These are phyloP conservation scores for Eristalis pertinax DNA, from an alignment of 2,888 invertebrate genomes.

Conservation along the genomic window DNA sequence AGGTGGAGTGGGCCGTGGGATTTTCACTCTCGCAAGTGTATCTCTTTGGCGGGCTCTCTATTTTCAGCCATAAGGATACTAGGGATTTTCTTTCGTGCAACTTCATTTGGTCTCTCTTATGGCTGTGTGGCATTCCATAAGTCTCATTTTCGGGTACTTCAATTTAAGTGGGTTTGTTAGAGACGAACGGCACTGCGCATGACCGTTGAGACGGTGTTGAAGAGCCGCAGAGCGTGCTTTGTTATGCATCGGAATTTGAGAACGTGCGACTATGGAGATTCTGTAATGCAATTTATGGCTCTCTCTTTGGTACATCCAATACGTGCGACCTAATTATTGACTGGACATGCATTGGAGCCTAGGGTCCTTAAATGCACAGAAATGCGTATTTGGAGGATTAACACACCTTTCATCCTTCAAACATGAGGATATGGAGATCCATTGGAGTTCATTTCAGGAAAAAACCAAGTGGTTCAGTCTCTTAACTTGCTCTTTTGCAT, in stretches of 20 bases:
- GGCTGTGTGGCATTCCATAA: background rate
- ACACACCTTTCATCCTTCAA: background rate
- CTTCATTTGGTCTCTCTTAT: conserved; percentile 31
- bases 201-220: conserved; percentile 33
- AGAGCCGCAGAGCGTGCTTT: conserved; percentile 22
- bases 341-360: background rate
- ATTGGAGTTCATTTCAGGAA: conserved; percentile 1
- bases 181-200: conserved; percentile 44
- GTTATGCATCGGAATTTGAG: conserved; percentile 63
- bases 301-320: conserved; percentile 7
- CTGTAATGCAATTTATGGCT: conserved; percentile 35
- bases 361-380: background rate
- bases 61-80: conserved; percentile 57
- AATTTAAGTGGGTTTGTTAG: background rate
- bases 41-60: conserved; percentile 40
- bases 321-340: conserved; percentile 31
- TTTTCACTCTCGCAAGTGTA: conserved; percentile 16
- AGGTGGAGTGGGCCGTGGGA: conserved; percentile 8
- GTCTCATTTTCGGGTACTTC: background rate
- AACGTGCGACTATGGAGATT: conserved; percentile 20
- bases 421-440: background rate
- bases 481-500: background rate
- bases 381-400: no score
- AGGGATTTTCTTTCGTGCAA: conserved; percentile 7
- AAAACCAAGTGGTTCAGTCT: background rate